These are phyloP conservation scores for Periophthalmus modestus DNA, from an alignment of 2,113 vertebrate genomes.

Conservation along the genomic window DNA sequence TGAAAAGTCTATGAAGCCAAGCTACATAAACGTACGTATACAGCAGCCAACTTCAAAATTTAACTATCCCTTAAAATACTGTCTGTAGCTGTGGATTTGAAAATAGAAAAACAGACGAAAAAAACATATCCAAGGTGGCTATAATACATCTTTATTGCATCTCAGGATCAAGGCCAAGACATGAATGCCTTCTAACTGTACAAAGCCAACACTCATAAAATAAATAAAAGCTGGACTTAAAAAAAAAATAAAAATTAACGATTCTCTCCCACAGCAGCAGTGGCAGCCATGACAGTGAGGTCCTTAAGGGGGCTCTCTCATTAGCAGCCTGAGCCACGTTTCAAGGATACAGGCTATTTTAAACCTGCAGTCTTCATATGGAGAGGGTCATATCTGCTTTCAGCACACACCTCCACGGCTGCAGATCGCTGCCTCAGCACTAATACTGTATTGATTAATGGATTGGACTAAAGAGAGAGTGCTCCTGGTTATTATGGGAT, in stretches of 20 bases:
- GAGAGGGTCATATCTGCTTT: constrained; percentile 56
- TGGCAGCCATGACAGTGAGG: constrained; percentile 24
- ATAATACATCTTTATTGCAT: constrained; percentile 56
- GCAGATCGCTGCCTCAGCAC: constrained; percentile 63
- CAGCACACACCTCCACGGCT: constrained; percentile 25
- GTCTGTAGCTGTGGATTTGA: neutral
- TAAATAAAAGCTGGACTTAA: neutral
- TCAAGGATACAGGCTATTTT: constrained; percentile 77
- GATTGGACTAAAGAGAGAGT: constrained; percentile 38
- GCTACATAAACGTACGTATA: too few species aligned
- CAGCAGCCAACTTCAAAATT: too few species aligned
- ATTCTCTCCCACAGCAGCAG: constrained; percentile 39
- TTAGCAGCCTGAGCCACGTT: constrained; percentile 68
- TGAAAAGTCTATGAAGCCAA: too few species aligned
- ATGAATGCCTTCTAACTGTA: constrained; percentile 45
- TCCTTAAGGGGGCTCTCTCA: constrained; percentile 44
- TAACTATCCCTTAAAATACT: too few species aligned
- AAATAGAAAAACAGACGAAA: neutral
- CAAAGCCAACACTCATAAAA: constrained; percentile 32
- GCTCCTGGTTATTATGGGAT: constrained; percentile 56
- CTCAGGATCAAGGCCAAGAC: constrained; percentile 55
- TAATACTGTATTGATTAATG: constrained; percentile 74
- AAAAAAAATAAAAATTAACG: constrained; percentile 27
- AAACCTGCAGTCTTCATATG: constrained; percentile 36
- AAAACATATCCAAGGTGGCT: constrained; percentile 39